Conservation (phyloP, 2,888 invertebrate genomes). For the Diplazon laetatorius region DNA sequence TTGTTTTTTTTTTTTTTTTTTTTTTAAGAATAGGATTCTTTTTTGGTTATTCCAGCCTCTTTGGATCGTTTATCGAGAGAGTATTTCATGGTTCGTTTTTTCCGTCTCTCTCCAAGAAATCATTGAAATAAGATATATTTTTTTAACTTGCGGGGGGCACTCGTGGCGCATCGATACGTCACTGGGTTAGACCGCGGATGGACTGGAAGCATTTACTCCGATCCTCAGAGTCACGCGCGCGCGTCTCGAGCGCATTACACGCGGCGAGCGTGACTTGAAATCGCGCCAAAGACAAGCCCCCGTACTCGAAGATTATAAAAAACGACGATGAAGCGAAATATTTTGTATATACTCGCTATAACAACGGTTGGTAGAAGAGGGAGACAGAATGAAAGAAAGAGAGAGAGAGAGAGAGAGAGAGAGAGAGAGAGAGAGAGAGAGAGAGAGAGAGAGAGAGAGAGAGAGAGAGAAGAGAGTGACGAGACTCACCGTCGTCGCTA, state of each 20-base stretch:
- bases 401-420: constrained; percentile 21
- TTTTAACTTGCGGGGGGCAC: constrained; percentile 22
- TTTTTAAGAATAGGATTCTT: too few relatives aligned
- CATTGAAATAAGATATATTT: too few relatives aligned
- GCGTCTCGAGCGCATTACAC: constrained; percentile 35
- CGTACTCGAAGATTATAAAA: constrained; percentile 15
- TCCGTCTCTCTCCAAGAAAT: too few relatives aligned
- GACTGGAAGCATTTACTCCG: constrained; percentile 32
- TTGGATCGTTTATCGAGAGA: too few relatives aligned
- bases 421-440: too few relatives aligned
- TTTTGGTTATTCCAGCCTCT: too few relatives aligned
- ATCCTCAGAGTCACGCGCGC: constrained; percentile 41
- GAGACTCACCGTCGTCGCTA: constrained; percentile 56
- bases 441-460: too few relatives aligned
- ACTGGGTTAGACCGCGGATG: constrained; percentile 50
- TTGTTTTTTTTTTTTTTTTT: too few relatives aligned
- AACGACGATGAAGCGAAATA: constrained; percentile 34
- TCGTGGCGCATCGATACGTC: constrained; percentile 52
- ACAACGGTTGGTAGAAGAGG: constrained; percentile 18
- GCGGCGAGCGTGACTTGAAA: constrained; percentile 53
- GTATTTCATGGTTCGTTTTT: too few relatives aligned
- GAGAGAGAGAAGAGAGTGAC: too few relatives aligned
- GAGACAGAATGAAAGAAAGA: background rate
- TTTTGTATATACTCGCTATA: constrained; percentile 28
- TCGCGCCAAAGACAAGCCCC: constrained; percentile 58